Conservation (phyloP, 2,113 vertebrate species). For the Stomatorhinus ivindoensis region DNA sequence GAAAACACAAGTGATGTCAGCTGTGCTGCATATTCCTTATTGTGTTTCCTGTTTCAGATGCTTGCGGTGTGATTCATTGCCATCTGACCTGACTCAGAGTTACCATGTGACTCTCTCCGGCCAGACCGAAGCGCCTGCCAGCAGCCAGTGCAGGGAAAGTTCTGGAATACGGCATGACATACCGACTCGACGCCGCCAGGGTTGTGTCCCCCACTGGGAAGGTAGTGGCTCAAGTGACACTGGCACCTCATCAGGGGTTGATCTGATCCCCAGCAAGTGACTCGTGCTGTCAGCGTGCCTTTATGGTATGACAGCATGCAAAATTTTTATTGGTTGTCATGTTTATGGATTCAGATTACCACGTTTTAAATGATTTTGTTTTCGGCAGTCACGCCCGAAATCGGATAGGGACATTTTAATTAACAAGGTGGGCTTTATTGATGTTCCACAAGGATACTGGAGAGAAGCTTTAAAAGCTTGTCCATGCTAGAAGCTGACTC, state of each 20-base stretch:
- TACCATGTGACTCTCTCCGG: background rate
- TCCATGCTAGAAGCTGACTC: background rate
- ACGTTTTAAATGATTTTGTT: constrained; percentile 9
- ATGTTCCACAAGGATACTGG: constrained; percentile 20
- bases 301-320: constrained; percentile 16
- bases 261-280: constrained; percentile 13
- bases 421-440: constrained; percentile 19
- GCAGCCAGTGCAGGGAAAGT: constrained; percentile 14
- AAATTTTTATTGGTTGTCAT: constrained; percentile 23
- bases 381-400: constrained; percentile 19
- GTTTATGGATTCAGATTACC: constrained; percentile 34
- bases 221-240: constrained; percentile 19
- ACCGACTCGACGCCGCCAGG: background rate
- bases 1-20: background rate
- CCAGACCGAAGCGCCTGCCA: background rate
- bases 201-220: background rate
- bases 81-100: background rate
- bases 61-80: background rate
- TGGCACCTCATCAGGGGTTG: constrained; percentile 11
- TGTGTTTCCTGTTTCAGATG: background rate
- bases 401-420: constrained; percentile 27
- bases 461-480: background rate
- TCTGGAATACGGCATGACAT: constrained; percentile 23
- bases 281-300: constrained; percentile 25
- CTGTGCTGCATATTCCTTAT: too few species aligned